A percentile compares a stretch with the other conserved stretches of the same genome.
These are phyloP conservation scores for Ophion costatus DNA, from an alignment of 2,888 invertebrate species.

Conservation along the genomic window DNA sequence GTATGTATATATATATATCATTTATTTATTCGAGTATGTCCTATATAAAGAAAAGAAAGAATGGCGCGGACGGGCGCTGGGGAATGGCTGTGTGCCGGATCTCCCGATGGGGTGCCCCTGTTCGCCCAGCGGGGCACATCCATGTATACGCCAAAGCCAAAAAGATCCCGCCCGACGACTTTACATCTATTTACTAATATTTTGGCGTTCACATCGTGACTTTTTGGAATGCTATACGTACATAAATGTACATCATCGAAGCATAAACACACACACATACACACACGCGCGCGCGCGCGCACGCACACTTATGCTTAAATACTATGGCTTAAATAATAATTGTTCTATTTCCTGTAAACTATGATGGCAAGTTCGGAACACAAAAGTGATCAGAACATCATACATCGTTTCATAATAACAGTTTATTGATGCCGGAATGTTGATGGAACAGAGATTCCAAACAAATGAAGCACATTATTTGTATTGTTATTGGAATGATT, in stretches of 20 bases:
- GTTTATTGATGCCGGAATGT: too few relatives aligned
- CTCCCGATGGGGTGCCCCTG: constrained; percentile 80
- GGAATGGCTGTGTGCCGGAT: constrained; percentile 59
- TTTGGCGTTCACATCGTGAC: constrained; percentile 71
- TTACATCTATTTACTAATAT: constrained; percentile 82
- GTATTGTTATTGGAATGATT: too few relatives aligned
- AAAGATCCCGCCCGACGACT: constrained; percentile 76
- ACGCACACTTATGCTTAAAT: not conserved
- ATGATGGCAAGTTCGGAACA: not conserved
- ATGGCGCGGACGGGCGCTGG: constrained; percentile 63
- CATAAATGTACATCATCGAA: constrained; percentile 15
- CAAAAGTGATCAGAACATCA: too few relatives aligned
- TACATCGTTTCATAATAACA: too few relatives aligned
- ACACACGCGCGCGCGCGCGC: too few relatives aligned
- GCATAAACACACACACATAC: too few relatives aligned
- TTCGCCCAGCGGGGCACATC: constrained; percentile 78
- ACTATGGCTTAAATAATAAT: not conserved
- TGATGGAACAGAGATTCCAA: too few relatives aligned
- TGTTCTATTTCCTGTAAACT: not conserved
- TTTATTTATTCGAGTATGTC: constrained; percentile 20
- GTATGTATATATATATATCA: constrained; percentile 24
- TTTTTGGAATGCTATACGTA: not conserved
- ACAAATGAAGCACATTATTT: too few relatives aligned
- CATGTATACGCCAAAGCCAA: constrained; percentile 42
- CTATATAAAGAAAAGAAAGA: constrained; percentile 65